phyloP scores from a whole-genome alignment of 2,113 vertebrate species.

The Dasyprocta punctata region DNA sequence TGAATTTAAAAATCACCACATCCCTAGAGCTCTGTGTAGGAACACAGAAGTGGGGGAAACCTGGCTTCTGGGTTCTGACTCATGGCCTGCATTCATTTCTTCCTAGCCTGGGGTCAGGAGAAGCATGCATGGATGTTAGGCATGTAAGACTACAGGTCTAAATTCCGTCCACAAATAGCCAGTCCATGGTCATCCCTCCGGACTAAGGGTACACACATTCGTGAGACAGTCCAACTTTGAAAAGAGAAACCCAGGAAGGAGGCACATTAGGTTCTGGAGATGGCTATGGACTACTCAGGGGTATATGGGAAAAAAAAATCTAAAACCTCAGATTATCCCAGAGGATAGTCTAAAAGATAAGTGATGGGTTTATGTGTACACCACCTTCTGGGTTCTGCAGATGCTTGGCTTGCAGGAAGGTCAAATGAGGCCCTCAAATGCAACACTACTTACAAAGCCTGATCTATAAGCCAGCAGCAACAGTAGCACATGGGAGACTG shows the following conservation, averaged over 20 bases:
- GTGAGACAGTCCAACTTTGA: not conserved
- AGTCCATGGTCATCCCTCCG: not conserved
- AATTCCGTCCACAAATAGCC: not conserved
- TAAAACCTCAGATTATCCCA: not conserved
- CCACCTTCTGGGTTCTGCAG: not conserved
- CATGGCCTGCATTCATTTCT: not conserved
- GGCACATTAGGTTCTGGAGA: not conserved
- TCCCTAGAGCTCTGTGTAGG: not conserved
- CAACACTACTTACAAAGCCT: not conserved
- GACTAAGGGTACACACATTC: not conserved
- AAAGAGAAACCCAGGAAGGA: not conserved
- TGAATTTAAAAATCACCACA: not conserved
- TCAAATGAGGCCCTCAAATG: not conserved
- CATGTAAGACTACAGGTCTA: not conserved
- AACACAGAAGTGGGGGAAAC: not conserved
- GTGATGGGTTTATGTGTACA: too few species aligned
- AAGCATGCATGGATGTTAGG: rapidly evolving
- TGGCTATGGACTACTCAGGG: not conserved
- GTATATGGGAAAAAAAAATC: not conserved
- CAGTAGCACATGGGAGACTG: rapidly evolving
- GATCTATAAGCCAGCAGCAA: not conserved
- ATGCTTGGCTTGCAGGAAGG: not conserved
- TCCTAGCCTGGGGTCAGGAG: not conserved
- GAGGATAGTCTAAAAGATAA: not conserved
- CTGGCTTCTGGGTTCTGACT: not conserved